Conservation (phyloP, 2,888 invertebrate genomes). For the Phalera bucephala region DNA sequence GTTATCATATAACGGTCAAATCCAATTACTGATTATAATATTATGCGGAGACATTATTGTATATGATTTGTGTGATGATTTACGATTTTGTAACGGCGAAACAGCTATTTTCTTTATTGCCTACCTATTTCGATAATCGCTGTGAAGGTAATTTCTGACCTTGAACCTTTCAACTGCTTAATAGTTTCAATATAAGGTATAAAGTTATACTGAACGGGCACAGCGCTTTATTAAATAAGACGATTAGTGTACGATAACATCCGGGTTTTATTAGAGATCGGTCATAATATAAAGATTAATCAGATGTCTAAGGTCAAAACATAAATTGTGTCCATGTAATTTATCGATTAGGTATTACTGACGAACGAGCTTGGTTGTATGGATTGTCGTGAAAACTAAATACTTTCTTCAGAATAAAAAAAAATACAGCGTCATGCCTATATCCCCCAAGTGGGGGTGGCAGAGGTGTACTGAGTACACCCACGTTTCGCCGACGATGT, state of each 20-base stretch:
- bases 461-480: too few relatives aligned
- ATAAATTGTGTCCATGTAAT: constrained; percentile 37
- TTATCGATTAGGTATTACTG: constrained; percentile 26
- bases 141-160: constrained; percentile 46
- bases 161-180: constrained; percentile 43
- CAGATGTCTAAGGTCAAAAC: constrained; percentile 40
- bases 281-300: constrained; percentile 39
- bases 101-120: constrained; percentile 42
- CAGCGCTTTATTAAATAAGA: constrained; percentile 49
- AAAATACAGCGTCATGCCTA: too few relatives aligned
- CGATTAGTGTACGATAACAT: constrained; percentile 39
- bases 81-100: constrained; percentile 22
- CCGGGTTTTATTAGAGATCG: constrained; percentile 41
- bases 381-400: too few relatives aligned
- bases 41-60: constrained; percentile 40
- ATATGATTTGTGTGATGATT: constrained; percentile 34
- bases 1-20: constrained; percentile 32
- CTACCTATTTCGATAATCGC: constrained; percentile 36
- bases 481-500: too few relatives aligned
- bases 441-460: too few relatives aligned
- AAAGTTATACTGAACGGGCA: constrained; percentile 36
- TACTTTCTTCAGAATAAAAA: too few relatives aligned
- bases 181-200: constrained; percentile 34
- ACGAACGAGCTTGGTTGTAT: too few relatives aligned
- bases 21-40: constrained; percentile 36